These are phyloP conservation scores for Engraulis encrasicolus DNA, from an alignment of 2,113 vertebrate genomes.

Conservation along the genomic window DNA sequence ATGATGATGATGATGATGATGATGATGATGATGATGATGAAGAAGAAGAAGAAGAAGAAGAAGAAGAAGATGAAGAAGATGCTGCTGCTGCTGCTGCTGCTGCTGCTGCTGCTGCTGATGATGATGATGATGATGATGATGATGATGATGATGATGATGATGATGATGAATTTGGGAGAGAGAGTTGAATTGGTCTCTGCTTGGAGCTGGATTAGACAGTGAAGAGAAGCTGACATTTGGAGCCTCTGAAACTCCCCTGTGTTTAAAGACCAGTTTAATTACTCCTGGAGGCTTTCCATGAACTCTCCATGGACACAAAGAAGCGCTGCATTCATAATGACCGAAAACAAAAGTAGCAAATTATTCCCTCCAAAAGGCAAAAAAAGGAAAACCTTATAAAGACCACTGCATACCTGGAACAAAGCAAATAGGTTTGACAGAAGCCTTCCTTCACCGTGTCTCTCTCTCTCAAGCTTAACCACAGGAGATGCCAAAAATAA, in stretches of 20 bases:
- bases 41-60: neutral
- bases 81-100: too few relatives aligned
- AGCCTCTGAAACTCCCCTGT: neutral
- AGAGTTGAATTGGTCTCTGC: neutral
- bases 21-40: too few relatives aligned
- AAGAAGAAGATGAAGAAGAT: too few relatives aligned
- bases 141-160: neutral
- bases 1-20: too few relatives aligned
- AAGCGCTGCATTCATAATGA: too few relatives aligned
- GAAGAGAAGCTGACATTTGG: too few relatives aligned
- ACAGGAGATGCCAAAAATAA: slow-evolving; percentile 1
- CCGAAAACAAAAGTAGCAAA: too few relatives aligned
- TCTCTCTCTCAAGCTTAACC: neutral
- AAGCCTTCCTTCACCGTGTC: neutral
- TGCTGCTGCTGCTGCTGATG: too few relatives aligned
- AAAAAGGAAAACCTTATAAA: neutral
- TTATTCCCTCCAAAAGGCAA: neutral
- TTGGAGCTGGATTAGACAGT: too few relatives aligned
- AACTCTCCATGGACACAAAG: neutral
- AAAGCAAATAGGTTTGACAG: neutral
- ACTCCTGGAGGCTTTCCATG: neutral
- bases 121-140: too few relatives aligned
- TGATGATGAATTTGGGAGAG: too few relatives aligned
- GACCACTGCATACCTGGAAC: neutral
- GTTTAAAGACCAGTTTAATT: neutral